Conservation (phyloP, 2,888 invertebrate species). For the Pediacus dermestoides region DNA sequence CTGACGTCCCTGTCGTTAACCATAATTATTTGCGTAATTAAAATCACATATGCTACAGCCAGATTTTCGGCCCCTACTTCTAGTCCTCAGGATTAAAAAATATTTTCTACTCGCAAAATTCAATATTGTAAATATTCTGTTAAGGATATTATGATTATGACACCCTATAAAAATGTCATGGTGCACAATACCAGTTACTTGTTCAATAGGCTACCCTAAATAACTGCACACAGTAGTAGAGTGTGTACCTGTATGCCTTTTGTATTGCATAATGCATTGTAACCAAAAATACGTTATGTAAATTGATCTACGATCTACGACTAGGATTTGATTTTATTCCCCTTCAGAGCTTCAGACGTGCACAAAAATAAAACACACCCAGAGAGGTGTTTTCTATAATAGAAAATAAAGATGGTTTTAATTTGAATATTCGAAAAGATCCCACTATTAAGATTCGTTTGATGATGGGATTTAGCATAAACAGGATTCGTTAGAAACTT, state of each 20-base stretch:
- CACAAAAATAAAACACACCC: no score
- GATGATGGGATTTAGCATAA: no score
- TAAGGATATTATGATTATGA: slow-evolving; percentile 1
- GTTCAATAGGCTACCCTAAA: no score
- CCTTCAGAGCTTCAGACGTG: no score
- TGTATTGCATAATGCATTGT: slow-evolving; percentile 16
- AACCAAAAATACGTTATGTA: slow-evolving; percentile 25
- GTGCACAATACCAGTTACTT: not conserved
- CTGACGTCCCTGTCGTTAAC: slow-evolving; percentile 25
- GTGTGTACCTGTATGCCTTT: not conserved
- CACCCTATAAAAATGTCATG: slow-evolving; percentile 6
- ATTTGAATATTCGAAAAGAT: no score
- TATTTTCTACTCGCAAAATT: not conserved
- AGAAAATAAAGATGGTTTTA: no score
- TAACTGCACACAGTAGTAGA: no score
- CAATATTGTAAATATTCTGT: not conserved
- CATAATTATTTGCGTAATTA: slow-evolving; percentile 27
- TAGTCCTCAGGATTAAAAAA: not conserved
- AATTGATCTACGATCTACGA: slow-evolving; percentile 17
- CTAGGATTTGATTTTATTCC: no score
- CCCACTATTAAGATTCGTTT: no score
- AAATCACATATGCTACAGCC: slow-evolving; percentile 28
- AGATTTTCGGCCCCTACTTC: slow-evolving; percentile 21
- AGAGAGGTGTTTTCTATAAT: no score
- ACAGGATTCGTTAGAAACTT: no score